Evolutionary conservation across 2,797 vertebrate genomes (phyloP), one percentile per base, ranked within the genome.

Genomic region (Psittacula echo): DNA sequence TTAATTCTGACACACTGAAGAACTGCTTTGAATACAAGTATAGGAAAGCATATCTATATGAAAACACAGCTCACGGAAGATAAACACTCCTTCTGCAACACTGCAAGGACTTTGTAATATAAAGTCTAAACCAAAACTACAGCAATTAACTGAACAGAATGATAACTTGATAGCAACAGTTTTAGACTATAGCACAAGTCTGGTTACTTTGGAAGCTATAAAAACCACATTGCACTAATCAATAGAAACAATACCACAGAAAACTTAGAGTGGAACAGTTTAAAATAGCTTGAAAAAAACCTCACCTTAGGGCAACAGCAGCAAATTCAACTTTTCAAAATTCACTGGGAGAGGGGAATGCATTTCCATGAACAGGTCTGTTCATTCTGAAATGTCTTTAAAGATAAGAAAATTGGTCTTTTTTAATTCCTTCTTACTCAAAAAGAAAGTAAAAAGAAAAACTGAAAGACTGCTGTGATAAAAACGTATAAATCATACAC

Each of bases 301-400:
- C 10, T 65, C 34, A 72, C 6, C 4, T 53, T 39, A 44, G 17
- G 19, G 10, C 15, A 45, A 68, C 3, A 87, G 11, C 9, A 53
- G 15, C 13, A 92, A 81, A 62, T 47, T 60, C 47, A 68, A 2
- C 6, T 61, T 61, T 7, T 67, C 6, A 51, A 65, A 84, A 41
- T 62, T 50, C 22, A 18, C 7, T 0, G 2, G 5, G 0, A 2
- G 8, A 4, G 2, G 1, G 1, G 5, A 4, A 9, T 5, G 7
- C 1, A 13, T 53, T 68, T 72, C 61, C 18, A 32, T n/a, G 5
- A 83, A 76, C 3, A 51, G 67, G 3, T 32, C 14, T 39, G 1
- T 56, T 75, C 13, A 66, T 72, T 70, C 26, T 22, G 72, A 56
- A 92, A 65, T 22, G 45, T 8, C 12, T 54, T 78, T 81, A 53